Conservation (phyloP, 1,140 invertebrate genomes). For the Gryon sp. region DNA sequence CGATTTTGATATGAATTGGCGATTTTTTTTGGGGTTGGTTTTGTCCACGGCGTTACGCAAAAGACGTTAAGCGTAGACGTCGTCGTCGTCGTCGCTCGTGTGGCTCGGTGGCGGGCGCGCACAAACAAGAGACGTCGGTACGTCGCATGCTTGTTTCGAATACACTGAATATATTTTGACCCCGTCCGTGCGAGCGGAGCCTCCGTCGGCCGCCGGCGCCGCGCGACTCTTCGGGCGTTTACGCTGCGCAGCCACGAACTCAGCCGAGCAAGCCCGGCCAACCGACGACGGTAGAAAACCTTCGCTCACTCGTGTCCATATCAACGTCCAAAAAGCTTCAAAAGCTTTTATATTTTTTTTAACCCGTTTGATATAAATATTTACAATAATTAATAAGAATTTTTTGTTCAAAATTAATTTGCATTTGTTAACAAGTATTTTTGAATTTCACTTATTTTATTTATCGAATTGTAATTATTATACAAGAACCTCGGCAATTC, state of each 20-base stretch:
- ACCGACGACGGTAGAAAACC: constrained; percentile 3
- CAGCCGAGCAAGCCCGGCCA: constrained; percentile 49
- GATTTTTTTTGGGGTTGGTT: too few relatives aligned
- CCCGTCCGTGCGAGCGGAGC: constrained; percentile 64
- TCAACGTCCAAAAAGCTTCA: too few relatives aligned
- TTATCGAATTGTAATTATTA: too few relatives aligned
- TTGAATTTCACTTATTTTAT: too few relatives aligned
- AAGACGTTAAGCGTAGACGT: constrained; percentile 8
- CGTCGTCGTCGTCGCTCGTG: constrained; percentile 17
- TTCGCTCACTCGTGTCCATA: constrained; percentile 35
- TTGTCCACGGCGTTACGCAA: constrained; percentile 18
- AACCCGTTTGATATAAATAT: too few relatives aligned
- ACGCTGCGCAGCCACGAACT: constrained; percentile 53
- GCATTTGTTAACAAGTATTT: too few relatives aligned
- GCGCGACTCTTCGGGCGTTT: constrained; percentile 42
- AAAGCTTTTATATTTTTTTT: too few relatives aligned
- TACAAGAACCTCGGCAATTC: too few relatives aligned
- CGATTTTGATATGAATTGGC: constrained; percentile 3
- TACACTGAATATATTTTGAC: constrained; percentile 76
- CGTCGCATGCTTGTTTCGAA: constrained; percentile 74
- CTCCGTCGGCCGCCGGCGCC: constrained; percentile 67
- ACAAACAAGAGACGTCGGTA: constrained; percentile 66
- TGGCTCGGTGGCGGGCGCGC: constrained; percentile 39
- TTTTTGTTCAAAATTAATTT: too few relatives aligned
- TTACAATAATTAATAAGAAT: too few relatives aligned